phyloP scores from a whole-genome alignment of 2,888 invertebrate species.

The Leuctra nigra region DNA sequence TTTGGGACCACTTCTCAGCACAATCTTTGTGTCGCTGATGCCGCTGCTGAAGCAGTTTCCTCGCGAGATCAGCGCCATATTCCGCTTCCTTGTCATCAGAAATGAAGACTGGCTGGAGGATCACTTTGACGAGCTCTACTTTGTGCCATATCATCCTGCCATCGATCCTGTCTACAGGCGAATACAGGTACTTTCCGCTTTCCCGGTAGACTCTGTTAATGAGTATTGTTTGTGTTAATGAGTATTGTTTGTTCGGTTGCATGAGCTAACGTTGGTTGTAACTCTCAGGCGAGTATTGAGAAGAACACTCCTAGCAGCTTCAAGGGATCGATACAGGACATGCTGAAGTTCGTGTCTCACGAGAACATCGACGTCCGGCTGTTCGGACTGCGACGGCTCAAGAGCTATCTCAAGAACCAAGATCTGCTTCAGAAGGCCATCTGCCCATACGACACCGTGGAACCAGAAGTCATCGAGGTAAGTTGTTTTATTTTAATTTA shows the following conservation, averaged over 20 bases:
- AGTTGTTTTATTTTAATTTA: too few species aligned
- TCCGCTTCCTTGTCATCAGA: conserved; percentile 67
- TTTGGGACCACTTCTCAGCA: conserved; percentile 73
- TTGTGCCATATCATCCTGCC: conserved; percentile 60
- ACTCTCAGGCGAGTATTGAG: conserved; percentile 24
- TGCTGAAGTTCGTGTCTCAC: conserved; percentile 41
- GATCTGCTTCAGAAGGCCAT: conserved; percentile 57
- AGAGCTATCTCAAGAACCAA: conserved; percentile 43
- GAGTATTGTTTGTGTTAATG: too few species aligned
- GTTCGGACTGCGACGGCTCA: conserved; percentile 64
- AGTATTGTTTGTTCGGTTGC: too few species aligned
- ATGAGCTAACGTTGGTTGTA: too few species aligned
- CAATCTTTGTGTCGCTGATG: conserved; percentile 72
- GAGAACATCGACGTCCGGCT: conserved; percentile 75
- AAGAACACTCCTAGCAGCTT: not conserved
- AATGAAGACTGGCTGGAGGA: conserved; percentile 59
- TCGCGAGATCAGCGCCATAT: conserved; percentile 59
- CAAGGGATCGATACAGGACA: conserved; percentile 8
- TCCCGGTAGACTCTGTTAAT: conserved; percentile 24
- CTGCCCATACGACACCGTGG: conserved; percentile 61
- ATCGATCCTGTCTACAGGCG: conserved; percentile 42
- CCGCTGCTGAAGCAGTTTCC: conserved; percentile 65
- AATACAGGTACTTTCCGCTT: too few species aligned
- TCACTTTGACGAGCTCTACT: conserved; percentile 77
- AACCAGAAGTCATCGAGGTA: conserved; percentile 59